These are phyloP conservation scores for Nycticorax nycticorax DNA, from an alignment of 2,113 vertebrate genomes.

Conservation along the genomic window DNA sequence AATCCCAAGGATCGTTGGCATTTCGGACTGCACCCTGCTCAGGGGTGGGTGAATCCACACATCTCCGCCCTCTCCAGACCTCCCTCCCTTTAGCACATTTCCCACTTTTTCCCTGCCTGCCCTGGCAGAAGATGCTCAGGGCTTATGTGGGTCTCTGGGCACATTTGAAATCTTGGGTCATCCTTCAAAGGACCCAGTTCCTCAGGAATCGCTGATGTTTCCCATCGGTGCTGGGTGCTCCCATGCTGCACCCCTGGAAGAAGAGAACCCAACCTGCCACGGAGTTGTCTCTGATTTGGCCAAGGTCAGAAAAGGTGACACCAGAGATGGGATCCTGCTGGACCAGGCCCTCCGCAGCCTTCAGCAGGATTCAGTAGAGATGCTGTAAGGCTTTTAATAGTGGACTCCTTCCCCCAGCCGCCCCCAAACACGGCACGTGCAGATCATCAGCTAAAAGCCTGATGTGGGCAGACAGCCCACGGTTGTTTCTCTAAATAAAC, in stretches of 20 bases:
- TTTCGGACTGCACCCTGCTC: not conserved
- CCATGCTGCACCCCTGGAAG: not conserved
- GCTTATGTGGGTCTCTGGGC: not conserved
- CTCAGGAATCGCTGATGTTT: not conserved
- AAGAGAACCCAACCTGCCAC: rapidly evolving
- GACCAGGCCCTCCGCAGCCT: not conserved
- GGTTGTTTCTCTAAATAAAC: conserved; percentile 62
- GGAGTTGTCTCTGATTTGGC: not conserved
- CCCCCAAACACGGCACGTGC: conserved; percentile 37
- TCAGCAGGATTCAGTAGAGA: not conserved
- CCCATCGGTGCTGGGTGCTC: not conserved
- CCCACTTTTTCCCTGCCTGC: not conserved
- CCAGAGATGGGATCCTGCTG: not conserved
- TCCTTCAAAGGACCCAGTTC: not conserved
- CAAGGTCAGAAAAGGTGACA: not conserved
- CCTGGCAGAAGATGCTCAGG: not conserved
- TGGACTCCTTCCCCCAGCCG: conserved; percentile 43
- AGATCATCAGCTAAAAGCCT: conserved; percentile 56
- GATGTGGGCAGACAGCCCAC: conserved; percentile 68
- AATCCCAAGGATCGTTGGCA: rapidly evolving
- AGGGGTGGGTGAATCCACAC: not conserved
- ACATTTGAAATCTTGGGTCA: rapidly evolving
- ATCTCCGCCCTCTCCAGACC: not conserved
- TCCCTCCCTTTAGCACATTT: not conserved
- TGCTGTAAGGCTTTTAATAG: conserved; percentile 10